A percentile compares a stretch with the other conserved stretches of the same genome.
phyloP scores from a whole-genome alignment of 2,113 vertebrate species.

The Brachyhypopomus occidentalis region DNA sequence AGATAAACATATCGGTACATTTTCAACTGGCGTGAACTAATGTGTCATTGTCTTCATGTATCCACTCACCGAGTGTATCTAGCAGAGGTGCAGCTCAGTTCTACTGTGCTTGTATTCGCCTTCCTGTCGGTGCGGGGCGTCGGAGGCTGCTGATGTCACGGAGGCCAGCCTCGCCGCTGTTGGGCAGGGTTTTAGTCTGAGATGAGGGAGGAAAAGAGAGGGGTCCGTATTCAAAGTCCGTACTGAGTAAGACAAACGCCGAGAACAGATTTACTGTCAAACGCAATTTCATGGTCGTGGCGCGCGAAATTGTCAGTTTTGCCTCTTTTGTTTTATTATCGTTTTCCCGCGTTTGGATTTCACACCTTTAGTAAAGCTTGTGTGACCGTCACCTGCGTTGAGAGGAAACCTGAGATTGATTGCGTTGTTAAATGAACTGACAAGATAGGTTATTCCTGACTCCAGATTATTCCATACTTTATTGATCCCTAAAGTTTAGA shows the following conservation, averaged over 20 bases:
- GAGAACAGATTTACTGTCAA: conserved; percentile 46
- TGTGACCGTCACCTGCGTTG: conserved; percentile 19
- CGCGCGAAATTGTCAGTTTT: conserved; percentile 23
- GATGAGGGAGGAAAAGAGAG: background rate
- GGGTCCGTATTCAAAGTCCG: conserved; percentile 40
- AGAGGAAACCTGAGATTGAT: conserved; percentile 28
- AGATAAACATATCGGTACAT: conserved; percentile 12
- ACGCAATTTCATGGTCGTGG: conserved; percentile 48
- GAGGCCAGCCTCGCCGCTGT: conserved; percentile 20
- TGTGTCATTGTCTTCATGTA: conserved; percentile 28
- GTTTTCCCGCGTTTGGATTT: conserved; percentile 19
- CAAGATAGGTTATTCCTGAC: conserved; percentile 7
- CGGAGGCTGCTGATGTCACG: background rate
- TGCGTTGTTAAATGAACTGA: conserved; percentile 35
- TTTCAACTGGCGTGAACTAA: conserved; percentile 28
- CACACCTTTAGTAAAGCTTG: conserved; percentile 39
- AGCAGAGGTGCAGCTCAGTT: conserved; percentile 16
- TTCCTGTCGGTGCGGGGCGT: conserved; percentile 22
- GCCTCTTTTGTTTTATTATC: conserved; percentile 33
- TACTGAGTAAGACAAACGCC: conserved; percentile 23
- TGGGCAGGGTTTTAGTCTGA: background rate
- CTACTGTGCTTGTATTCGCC: conserved; percentile 23
- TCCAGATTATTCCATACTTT: background rate
- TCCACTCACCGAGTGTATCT: conserved; percentile 7
- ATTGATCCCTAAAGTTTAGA: background rate